Evolutionary conservation across 2,797 vertebrate genomes (phyloP).

Genomic region (Hydrophis major): DNA sequence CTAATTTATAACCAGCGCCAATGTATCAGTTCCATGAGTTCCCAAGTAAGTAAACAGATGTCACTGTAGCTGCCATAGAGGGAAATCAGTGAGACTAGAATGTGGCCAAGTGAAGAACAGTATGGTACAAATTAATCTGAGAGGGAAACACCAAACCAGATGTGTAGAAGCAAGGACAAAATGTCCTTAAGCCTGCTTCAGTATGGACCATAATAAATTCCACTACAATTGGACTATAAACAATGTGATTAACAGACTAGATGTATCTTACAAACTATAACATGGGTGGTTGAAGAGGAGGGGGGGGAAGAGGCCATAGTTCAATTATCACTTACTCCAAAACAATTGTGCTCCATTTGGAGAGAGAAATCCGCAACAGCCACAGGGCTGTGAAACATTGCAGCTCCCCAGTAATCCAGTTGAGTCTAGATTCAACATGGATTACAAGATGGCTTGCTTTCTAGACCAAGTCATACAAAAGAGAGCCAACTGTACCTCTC

Average conservation of each 20-base stretch:
- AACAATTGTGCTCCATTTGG: background rate
- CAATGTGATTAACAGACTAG: conserved; percentile 44
- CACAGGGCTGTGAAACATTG: background rate
- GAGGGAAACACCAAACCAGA: conserved; percentile 72
- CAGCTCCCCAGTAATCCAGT: background rate
- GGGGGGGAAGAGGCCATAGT: background rate
- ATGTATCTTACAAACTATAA: conserved; percentile 35
- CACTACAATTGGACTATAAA: conserved; percentile 59
- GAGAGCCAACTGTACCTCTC: background rate
- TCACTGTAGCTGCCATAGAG: conserved; percentile 55
- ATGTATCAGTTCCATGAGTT: conserved; percentile 72
- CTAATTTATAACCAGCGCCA: conserved; percentile 72
- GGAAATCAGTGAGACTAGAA: conserved; percentile 70
- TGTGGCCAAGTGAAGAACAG: conserved; percentile 69
- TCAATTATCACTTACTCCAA: background rate
- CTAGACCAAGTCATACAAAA: background rate
- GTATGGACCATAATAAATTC: conserved; percentile 43
- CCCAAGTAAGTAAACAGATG: conserved; percentile 73
- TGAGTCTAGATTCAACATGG: background rate
- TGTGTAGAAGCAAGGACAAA: conserved; percentile 71
- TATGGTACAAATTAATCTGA: conserved; percentile 69
- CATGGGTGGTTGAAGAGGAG: background rate
- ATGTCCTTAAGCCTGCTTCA: conserved; percentile 68
- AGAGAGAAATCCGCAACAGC: too few relatives aligned
- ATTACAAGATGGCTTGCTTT: background rate